These are phyloP conservation scores for Parascotia fuliginaria DNA, from an alignment of 2,888 invertebrate species.

Conservation along the genomic window DNA sequence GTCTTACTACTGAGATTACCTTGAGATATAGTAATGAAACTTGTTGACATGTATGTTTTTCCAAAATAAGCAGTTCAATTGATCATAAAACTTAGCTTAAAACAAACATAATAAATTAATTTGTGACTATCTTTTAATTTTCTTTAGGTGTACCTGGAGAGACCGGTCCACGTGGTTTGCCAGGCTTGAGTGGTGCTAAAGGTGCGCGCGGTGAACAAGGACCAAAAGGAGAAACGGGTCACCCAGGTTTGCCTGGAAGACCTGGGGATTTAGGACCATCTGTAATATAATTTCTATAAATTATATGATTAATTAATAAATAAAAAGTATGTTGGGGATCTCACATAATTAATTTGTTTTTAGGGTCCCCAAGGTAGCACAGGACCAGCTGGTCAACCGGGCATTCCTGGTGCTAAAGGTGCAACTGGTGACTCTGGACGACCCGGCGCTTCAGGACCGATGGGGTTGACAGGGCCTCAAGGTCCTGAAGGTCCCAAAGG, in stretches of 20 bases:
- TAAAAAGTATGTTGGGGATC: too few relatives aligned
- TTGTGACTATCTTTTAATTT: slow-evolving; percentile 7
- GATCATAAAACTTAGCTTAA: too few relatives aligned
- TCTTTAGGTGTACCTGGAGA: slow-evolving; percentile 87
- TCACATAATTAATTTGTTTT: background rate
- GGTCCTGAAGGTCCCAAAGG: slow-evolving; percentile 92
- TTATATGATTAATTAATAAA: too few relatives aligned
- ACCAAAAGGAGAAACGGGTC: slow-evolving; percentile 90
- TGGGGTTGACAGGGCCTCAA: slow-evolving; percentile 89
- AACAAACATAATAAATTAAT: too few relatives aligned
- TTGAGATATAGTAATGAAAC: too few relatives aligned
- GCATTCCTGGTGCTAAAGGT: slow-evolving; percentile 90
- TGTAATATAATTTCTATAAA: slow-evolving; percentile 65
- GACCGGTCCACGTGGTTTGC: slow-evolving; percentile 86
- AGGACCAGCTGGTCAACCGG: slow-evolving; percentile 89
- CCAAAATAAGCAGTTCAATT: too few relatives aligned
- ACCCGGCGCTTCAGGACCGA: slow-evolving; percentile 88
- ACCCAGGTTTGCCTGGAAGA: slow-evolving; percentile 91
- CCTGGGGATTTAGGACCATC: slow-evolving; percentile 90
- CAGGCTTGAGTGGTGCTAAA: slow-evolving; percentile 89
- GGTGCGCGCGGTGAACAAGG: slow-evolving; percentile 92
- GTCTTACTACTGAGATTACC: too few relatives aligned
- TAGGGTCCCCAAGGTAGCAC: slow-evolving; percentile 90
- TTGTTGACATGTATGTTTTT: too few relatives aligned
- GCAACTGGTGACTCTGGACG: slow-evolving; percentile 89